Conservation (phyloP, 2,888 invertebrate species). For the Invenusta paracnida region DNA sequence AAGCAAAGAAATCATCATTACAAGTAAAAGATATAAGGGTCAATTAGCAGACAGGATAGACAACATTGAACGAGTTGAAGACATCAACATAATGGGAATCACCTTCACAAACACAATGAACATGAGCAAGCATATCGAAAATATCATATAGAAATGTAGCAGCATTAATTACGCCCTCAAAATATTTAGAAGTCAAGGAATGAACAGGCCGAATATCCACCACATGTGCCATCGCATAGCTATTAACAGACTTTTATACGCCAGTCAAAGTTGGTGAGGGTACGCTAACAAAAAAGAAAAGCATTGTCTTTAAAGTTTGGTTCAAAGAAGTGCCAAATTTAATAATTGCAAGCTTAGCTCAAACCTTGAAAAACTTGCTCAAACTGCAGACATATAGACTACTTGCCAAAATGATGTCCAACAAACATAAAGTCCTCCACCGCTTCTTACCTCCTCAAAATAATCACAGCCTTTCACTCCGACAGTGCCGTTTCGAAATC, state of each 20-base stretch:
- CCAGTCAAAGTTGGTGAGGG: neutral
- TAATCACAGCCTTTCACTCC: neutral
- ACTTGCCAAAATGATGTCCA: neutral
- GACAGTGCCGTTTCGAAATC: neutral
- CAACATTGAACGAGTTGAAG: neutral
- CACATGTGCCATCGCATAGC: too few species aligned
- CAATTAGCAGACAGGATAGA: neutral
- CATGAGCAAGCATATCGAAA: neutral
- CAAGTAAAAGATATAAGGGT: neutral
- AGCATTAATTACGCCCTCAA: neutral
- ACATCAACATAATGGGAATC: neutral
- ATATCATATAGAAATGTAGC: neutral
- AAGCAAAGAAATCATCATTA: conserved; percentile 8
- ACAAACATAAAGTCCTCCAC: neutral
- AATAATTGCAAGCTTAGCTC: neutral
- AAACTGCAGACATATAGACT: neutral
- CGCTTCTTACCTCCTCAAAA: neutral
- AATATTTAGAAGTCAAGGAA: conserved; percentile 1
- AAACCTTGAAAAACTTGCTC: neutral
- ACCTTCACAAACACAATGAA: neutral
- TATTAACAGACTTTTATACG: too few species aligned
- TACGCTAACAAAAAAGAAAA: neutral
- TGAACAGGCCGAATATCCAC: neutral
- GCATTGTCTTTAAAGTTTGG: neutral
- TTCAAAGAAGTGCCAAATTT: neutral